Base-by-base conservation (phyloP, 2,888 invertebrate genomes). In the Malachius bipustulatus region DNA sequence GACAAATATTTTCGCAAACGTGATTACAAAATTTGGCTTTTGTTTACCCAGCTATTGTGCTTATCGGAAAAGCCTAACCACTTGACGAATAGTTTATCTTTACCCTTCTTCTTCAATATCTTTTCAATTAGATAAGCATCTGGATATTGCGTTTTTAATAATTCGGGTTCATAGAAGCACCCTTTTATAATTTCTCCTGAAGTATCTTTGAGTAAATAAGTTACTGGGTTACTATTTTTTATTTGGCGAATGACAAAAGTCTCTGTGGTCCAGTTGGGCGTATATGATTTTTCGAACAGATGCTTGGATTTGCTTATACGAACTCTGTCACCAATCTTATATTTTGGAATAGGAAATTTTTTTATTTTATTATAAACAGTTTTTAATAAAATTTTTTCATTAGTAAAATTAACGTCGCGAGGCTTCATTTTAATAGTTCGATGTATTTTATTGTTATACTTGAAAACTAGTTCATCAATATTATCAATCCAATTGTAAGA, bases 231-330 rank as follows among this genome's bases (percentile, higher is more conserved):
- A n/a, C 52, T 53, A 15, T 41, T 40, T 19, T 49, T 30, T 3
- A 55, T 45, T 46, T 49, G 42, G n/a, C 2, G 29, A 13, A 59
- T 44, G 24, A 38, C 50, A 37, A 57, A 60, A 26, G 58, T 39
- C 38, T 59, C 57, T 1, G 50, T 52, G 2, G 52, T 41, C 53
- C 55, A 59, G 30, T 53, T 54, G 0, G 53, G 51, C 2, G 47
- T 49, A 32, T 55, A 59, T 3, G 51, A 52, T 47, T 57, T 57
- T 8, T 47, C 49, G 41, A 57, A 56, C 6, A 50, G 24, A 9
- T 37, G 34, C 40, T 53, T 54, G 12, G 41, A 36, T 40, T 53
- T 54, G 33, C 47, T 48, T 10, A 58, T 47, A 8, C 55, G 37
- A 2, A 57, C 56, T 13, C 45, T 34, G 43, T 57, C 52, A n/a